Conservation (phyloP, 92 coral and sea anemone genomes). For the Bergia sp. region DNA sequence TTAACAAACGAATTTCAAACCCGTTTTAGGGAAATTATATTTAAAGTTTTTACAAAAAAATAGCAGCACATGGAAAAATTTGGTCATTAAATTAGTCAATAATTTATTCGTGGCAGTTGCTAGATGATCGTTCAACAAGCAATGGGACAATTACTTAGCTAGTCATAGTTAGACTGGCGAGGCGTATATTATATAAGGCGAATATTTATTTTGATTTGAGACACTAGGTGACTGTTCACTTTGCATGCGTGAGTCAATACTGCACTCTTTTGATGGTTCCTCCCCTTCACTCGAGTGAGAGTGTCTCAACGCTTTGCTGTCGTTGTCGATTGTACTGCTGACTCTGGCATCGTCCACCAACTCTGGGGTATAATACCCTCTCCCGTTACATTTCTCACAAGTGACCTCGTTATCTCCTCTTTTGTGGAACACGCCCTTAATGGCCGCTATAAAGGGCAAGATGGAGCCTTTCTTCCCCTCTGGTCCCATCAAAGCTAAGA, state of each 20-base stretch:
- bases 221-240: not conserved
- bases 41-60: too few species aligned
- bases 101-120: not conserved
- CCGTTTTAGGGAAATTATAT: not conserved
- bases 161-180: slow-evolving; percentile 24
- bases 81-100: not conserved
- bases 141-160: not conserved
- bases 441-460: slow-evolving; percentile 56
- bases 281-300: not conserved
- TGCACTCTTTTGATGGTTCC: not conserved
- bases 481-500: slow-evolving; percentile 87
- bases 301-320: not conserved
- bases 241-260: not conserved
- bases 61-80: not conserved
- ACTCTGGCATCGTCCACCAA: not conserved
- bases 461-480: slow-evolving; percentile 94
- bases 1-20: not conserved
- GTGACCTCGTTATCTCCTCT: slow-evolving; percentile 58
- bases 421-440: slow-evolving; percentile 53
- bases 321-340: not conserved
- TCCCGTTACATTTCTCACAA: slow-evolving; percentile 76
- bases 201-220: not conserved
- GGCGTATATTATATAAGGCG: not conserved
- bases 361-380: slow-evolving; percentile 62
- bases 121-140: not conserved